Conservation (phyloP, 2,888 invertebrate genomes). For the Eupithecia subumbrata region DNA sequence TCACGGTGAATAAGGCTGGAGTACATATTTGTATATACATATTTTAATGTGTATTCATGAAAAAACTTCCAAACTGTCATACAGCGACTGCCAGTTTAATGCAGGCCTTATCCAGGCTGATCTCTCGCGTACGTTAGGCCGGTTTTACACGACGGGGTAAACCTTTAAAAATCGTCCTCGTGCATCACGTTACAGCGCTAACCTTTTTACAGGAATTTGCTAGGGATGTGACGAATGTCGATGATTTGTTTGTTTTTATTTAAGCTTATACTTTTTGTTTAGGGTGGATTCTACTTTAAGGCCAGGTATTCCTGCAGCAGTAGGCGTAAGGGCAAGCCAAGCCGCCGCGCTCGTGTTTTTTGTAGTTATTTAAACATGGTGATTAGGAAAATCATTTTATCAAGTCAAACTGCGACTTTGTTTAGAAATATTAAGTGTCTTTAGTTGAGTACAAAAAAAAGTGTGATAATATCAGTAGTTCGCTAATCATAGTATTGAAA, state of each 20-base stretch:
- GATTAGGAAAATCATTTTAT: too few relatives aligned
- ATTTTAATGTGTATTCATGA: background rate
- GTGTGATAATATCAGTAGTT: too few relatives aligned
- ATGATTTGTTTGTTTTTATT: background rate
- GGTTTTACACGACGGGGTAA: constrained; percentile 37
- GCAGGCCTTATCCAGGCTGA: constrained; percentile 29
- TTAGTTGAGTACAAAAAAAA: too few relatives aligned
- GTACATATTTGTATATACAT: background rate
- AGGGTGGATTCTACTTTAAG: too few relatives aligned
- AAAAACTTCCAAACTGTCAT: constrained; percentile 23
- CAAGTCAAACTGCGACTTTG: too few relatives aligned
- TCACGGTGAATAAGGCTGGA: background rate
- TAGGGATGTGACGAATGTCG: constrained; percentile 46
- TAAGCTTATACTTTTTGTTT: too few relatives aligned
- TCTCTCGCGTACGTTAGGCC: constrained; percentile 22
- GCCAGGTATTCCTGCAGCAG: too few relatives aligned
- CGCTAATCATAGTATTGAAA: too few relatives aligned
- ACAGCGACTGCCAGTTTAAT: constrained; percentile 29
- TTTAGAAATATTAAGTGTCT: too few relatives aligned
- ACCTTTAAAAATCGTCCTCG: constrained; percentile 61
- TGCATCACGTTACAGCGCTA: constrained; percentile 57
- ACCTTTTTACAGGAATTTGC: constrained; percentile 51
- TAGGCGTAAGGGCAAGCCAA: too few relatives aligned
- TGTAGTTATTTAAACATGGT: too few relatives aligned
- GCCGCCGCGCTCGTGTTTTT: too few relatives aligned